Base-by-base conservation (phyloP, 2,888 invertebrate species). In the Nemoura dubitans region DNA sequence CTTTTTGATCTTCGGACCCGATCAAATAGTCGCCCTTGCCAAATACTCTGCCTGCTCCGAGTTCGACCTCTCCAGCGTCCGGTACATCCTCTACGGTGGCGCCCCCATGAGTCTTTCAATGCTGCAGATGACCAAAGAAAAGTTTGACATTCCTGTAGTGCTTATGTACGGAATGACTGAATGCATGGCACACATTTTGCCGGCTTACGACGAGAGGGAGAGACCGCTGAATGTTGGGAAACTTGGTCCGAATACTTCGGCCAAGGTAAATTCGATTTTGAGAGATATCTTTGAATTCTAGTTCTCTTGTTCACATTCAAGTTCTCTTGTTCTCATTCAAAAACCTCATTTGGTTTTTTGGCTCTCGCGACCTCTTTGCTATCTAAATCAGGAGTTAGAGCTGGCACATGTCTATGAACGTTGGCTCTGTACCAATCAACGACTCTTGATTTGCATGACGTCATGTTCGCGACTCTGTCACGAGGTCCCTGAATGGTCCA, bases 1-100 rank as follows among this genome's bases (percentile, higher is more conserved):
- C 5, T 88, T 90, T 27, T 88, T 92, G 7, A 91, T 91, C 83
- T 88, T 92, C 5, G 93, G 93, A 0, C 93, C 93, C 0, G 93
- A 93, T 0, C 90, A 93, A 59, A 89, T 92, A 59, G 90, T 92
- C 59, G 92, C 92, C 88, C 89, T 93, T 86, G 91, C 92, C 26
- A 92, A 92, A 88, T 91, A 92, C 88, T 92, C 92, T 0, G 87
- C 91, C 43, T 81, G 2, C 81, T 28, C 28, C 28, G 90, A 91
- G 28, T 92, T 90, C 88, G 91, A 93, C 89, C 89, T 93, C 6
- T 90, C 90, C 16, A 90, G 89, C 26, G 87, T 93, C 5, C 89
- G 90, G 25, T 89, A 89, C 10, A 88, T 92, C 42, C 88, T 91
- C 6, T 89, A 90, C 86, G 92, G 92, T 0, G 93, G 92, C 0